Conservation (phyloP, 2,888 invertebrate genomes). For the Marasmarcha lunaedactyla region DNA sequence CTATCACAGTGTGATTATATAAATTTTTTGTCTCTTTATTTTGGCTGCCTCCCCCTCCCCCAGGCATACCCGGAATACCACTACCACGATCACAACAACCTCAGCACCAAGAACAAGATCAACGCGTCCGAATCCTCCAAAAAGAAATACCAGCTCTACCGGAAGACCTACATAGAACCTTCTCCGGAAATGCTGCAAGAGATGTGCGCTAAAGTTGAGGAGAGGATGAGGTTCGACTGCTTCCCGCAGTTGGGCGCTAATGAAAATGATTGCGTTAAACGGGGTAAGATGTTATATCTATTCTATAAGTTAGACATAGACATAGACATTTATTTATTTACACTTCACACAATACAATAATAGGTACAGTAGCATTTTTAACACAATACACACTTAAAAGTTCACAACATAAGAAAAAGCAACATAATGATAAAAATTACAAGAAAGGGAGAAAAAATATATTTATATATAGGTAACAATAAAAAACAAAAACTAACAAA, state of each 20-base stretch:
- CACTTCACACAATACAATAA: no score
- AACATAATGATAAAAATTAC: no score
- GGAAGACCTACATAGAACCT: slow-evolving; percentile 28
- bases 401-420: no score
- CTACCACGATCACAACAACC: slow-evolving; percentile 63
- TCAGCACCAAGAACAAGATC: slow-evolving; percentile 53
- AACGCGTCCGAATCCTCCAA: slow-evolving; percentile 31
- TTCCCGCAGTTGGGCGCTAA: slow-evolving; percentile 70
- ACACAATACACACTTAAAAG: no score
- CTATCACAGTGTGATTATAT: no score
- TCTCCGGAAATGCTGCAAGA: slow-evolving; percentile 28
- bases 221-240: slow-evolving; percentile 76
- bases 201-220: slow-evolving; percentile 50
- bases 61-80: slow-evolving; percentile 51
- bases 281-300: slow-evolving; percentile 48
- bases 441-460: no score
- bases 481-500: no score
- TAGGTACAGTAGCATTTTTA: no score
- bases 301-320: not conserved
- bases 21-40: no score
- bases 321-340: no score
- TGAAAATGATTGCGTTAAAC: slow-evolving; percentile 65
- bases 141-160: slow-evolving; percentile 29
- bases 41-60: no score
- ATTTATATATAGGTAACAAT: no score